Evolutionary conservation across 2,113 vertebrate genomes (phyloP).

Genomic region (Phyllostomus hastatus): DNA sequence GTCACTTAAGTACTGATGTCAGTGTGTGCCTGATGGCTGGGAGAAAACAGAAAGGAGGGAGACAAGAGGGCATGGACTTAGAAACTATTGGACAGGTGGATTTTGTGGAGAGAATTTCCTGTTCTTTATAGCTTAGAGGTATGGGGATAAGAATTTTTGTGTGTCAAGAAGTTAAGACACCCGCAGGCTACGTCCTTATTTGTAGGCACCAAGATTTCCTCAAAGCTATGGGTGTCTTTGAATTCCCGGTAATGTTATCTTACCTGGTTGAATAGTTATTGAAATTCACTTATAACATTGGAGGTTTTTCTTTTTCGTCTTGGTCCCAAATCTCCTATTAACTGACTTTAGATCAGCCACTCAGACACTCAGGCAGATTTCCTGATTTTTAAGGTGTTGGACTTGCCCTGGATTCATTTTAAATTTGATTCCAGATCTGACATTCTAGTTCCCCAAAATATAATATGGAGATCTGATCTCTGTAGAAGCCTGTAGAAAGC

Average conservation of each 20-base stretch:
- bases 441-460: not conserved
- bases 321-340: not conserved
- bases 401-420: not conserved
- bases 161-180: conserved; percentile 5
- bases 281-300: not conserved
- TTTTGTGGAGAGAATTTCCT: not conserved
- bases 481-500: not conserved
- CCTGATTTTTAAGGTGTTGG: not conserved
- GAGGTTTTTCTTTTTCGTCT: not conserved
- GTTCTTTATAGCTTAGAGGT: not conserved
- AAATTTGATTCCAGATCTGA: not conserved
- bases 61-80: not conserved
- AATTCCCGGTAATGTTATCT: not conserved
- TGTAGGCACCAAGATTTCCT: not conserved
- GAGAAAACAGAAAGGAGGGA: not conserved
- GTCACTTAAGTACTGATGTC: not conserved
- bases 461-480: not conserved
- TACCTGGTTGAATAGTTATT: not conserved
- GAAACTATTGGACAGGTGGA: not conserved
- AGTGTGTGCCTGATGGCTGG: not conserved
- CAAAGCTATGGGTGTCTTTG: not conserved
- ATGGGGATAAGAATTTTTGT: not conserved
- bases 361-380: not conserved
- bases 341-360: not conserved
- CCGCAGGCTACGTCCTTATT: not conserved